phyloP scores from a whole-genome alignment of 2,888 invertebrate genomes.

The Scaptomyza flava region DNA sequence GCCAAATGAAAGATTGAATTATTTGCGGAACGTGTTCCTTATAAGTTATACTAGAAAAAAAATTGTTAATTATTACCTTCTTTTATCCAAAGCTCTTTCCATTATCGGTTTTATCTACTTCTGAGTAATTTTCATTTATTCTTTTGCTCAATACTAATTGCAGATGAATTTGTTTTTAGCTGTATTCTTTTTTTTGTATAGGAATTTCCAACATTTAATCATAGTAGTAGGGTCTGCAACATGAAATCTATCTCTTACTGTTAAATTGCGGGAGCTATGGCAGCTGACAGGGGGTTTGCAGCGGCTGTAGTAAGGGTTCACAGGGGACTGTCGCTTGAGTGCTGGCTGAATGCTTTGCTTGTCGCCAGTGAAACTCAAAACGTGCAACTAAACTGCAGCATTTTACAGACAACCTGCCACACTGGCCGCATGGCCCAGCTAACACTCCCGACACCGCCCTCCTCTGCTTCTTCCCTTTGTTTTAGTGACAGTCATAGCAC shows the following conservation, averaged over 20 bases:
- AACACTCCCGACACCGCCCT: background rate
- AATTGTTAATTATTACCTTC: too few species aligned
- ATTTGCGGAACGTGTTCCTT: too few species aligned
- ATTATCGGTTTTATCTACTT: too few species aligned
- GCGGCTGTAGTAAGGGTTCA: background rate
- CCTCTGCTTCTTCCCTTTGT: conserved; percentile 15
- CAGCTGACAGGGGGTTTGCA: background rate
- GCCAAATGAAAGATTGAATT: too few species aligned
- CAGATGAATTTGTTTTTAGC: too few species aligned
- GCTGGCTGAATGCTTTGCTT: conserved; percentile 16
- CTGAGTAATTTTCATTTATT: too few species aligned
- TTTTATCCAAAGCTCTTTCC: too few species aligned
- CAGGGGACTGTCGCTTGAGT: conserved; percentile 28
- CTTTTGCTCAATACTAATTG: too few species aligned
- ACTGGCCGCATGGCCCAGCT: conserved; percentile 24
- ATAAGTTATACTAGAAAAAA: too few species aligned
- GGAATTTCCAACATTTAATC: background rate
- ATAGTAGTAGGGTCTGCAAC: background rate
- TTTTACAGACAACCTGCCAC: conserved; percentile 52
- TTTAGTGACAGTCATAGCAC: conserved; percentile 4
- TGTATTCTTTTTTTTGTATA: background rate
- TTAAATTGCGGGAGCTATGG: background rate
- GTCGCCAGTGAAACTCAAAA: conserved; percentile 61
- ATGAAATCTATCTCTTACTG: background rate
- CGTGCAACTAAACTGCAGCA: conserved; percentile 64